A percentile compares a stretch with the other conserved stretches of the same genome.
Conservation (phyloP, 2,888 invertebrate species). For the Pollenia griseotomentosa region DNA sequence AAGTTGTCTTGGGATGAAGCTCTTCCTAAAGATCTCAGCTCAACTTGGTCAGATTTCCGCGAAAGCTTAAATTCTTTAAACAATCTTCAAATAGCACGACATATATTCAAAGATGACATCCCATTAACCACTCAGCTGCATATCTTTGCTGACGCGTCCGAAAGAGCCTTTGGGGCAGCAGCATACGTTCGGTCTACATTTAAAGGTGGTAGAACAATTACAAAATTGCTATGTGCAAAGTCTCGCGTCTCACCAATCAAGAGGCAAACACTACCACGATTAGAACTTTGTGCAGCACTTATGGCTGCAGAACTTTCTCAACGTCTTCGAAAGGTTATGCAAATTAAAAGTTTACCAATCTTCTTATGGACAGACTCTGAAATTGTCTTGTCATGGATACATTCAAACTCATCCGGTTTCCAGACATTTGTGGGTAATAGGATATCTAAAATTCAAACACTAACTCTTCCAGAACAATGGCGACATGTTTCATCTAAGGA, state of each 20-base stretch:
- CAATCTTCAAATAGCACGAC: background rate
- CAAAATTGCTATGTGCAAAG: background rate
- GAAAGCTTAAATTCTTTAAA: background rate
- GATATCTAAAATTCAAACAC: background rate
- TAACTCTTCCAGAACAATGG: background rate
- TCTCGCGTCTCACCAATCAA: background rate
- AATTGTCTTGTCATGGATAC: slow-evolving; percentile 2
- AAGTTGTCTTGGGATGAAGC: background rate
- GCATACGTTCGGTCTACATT: background rate
- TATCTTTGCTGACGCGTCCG: background rate
- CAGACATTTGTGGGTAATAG: slow-evolving; percentile 12
- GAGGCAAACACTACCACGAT: background rate
- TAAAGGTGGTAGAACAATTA: background rate
- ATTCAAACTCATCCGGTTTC: background rate
- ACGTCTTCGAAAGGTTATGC: background rate
- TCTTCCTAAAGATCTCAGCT: background rate
- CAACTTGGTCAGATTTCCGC: background rate
- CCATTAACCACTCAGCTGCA: background rate
- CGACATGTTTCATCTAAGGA: background rate
- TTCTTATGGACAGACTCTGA: background rate
- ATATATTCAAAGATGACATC: background rate
- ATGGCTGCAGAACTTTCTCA: no score
- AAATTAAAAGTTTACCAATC: background rate
- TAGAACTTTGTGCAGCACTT: background rate
- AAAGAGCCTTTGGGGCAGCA: background rate